A percentile compares a stretch with the other conserved stretches of the same genome.
Evolutionary conservation across 1,140 invertebrate species (phyloP).

Genomic region (Aphis gossypii): DNA sequence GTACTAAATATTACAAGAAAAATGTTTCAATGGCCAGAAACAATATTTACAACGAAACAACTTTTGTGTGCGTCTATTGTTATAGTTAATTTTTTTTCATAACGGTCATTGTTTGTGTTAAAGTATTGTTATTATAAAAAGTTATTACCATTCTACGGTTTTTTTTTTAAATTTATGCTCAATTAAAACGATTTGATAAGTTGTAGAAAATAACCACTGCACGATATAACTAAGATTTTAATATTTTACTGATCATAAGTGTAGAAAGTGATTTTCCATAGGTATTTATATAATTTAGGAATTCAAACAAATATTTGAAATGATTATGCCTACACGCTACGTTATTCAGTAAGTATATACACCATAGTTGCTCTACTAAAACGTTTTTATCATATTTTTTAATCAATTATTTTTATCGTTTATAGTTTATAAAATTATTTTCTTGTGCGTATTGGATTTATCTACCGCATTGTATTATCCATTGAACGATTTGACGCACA

Average conservation of each 20-base stretch:
- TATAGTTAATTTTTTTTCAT: background rate
- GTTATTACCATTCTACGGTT: background rate
- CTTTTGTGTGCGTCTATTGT: background rate
- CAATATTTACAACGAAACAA: background rate
- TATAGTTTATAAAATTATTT: background rate
- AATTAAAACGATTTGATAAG: slow-evolving; percentile 32
- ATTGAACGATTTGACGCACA: background rate
- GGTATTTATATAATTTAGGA: background rate
- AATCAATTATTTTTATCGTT: background rate
- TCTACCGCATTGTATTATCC: background rate
- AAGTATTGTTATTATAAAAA: slow-evolving; percentile 28
- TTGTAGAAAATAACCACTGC: background rate
- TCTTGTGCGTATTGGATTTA: background rate
- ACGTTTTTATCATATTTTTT: background rate
- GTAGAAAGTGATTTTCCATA: background rate
- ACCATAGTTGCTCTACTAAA: background rate
- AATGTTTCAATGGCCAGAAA: slow-evolving; percentile 4
- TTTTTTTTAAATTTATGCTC: slow-evolving; percentile 14
- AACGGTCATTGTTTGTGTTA: slow-evolving; percentile 20
- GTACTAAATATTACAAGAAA: background rate
- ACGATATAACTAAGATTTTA: background rate
- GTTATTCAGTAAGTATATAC: background rate
- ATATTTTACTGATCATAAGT: background rate
- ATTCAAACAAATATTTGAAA: background rate
- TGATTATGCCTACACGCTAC: background rate